Percentiles rank a stretch among this genome's conserved stretches.
Conservation (phyloP, 35 echinoderm and acorn worm genomes). For the Heliocidaris erythrogramma region DNA sequence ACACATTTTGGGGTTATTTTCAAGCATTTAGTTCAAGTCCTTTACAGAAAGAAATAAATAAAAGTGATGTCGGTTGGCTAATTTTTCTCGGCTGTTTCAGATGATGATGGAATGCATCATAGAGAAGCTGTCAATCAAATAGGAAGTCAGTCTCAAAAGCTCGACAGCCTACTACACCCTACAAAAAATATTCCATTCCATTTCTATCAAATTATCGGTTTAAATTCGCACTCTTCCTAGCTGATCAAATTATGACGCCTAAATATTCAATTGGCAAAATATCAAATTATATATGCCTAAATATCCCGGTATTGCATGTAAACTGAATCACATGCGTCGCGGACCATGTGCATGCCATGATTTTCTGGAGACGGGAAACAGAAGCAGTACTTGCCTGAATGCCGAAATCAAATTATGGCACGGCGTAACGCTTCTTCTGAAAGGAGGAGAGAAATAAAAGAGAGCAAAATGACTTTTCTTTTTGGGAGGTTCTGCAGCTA, state of each 20-base stretch:
- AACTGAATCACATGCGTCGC: conserved; percentile 36
- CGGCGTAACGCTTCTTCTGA: conserved; percentile 29
- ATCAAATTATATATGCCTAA: conserved; percentile 56
- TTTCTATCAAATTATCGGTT: conserved; percentile 44
- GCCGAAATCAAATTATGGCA: conserved; percentile 30
- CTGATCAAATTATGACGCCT: conserved; percentile 44
- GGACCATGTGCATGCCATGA: conserved; percentile 5
- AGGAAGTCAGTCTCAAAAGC: not conserved
- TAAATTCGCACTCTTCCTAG: conserved; percentile 7
- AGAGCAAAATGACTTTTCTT: conserved; percentile 17
- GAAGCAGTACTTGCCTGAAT: not conserved
- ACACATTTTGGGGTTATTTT: not conserved
- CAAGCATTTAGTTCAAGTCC: not conserved
- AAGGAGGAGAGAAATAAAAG: conserved; percentile 15
- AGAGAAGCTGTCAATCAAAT: not conserved
- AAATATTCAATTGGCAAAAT: conserved; percentile 55
- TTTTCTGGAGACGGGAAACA: conserved; percentile 27
- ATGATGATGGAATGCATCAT: not conserved
- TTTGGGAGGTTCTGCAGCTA: conserved; percentile 20
- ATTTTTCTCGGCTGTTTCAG: not conserved
- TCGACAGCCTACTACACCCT: not conserved
- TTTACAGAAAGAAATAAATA: not conserved
- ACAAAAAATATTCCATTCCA: conserved; percentile 41
- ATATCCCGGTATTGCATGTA: conserved; percentile 44
- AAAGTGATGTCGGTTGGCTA: not conserved